Percentiles rank a stretch among this genome's conserved stretches.
phyloP scores from a whole-genome alignment of 1,140 invertebrate species.

The Nebria ingens region DNA sequence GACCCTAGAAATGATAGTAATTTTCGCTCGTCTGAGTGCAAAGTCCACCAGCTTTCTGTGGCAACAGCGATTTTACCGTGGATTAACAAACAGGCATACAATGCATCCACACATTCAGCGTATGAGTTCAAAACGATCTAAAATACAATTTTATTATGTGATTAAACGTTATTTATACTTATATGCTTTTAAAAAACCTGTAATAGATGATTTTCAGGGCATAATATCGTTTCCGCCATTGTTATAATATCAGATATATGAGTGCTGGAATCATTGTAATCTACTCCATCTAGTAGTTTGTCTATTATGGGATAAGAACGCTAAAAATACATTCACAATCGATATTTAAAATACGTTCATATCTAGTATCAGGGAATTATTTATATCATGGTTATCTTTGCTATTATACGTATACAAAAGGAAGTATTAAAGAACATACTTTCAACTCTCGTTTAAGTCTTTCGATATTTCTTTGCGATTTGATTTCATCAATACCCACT shows the following conservation, averaged over 20 bases:
- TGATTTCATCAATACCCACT: slow-evolving; percentile 65
- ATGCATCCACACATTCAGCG: slow-evolving; percentile 60
- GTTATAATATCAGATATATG: slow-evolving; percentile 49
- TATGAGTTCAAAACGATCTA: slow-evolving; percentile 65
- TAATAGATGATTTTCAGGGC: slow-evolving; percentile 56
- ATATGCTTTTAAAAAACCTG: slow-evolving; percentile 43
- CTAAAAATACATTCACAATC: slow-evolving; percentile 30
- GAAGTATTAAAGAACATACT: slow-evolving; percentile 31
- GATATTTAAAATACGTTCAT: background rate
- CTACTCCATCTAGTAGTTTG: slow-evolving; percentile 57
- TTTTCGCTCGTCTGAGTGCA: slow-evolving; percentile 61
- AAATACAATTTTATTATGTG: slow-evolving; percentile 28
- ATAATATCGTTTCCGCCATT: slow-evolving; percentile 53
- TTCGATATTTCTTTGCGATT: slow-evolving; percentile 63
- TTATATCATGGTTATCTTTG: background rate
- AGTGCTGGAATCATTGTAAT: slow-evolving; percentile 47
- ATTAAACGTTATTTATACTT: no score
- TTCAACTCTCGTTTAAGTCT: slow-evolving; percentile 67
- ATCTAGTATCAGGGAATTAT: background rate
- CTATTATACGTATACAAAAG: background rate
- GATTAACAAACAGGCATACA: slow-evolving; percentile 67
- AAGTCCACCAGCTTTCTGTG: slow-evolving; percentile 66
- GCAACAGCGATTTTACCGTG: slow-evolving; percentile 65
- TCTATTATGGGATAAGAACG: slow-evolving; percentile 61
- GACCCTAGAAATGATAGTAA: slow-evolving; percentile 56